Base-by-base conservation (phyloP, 2,113 vertebrate genomes). In the Megatriorchis doriae region DNA sequence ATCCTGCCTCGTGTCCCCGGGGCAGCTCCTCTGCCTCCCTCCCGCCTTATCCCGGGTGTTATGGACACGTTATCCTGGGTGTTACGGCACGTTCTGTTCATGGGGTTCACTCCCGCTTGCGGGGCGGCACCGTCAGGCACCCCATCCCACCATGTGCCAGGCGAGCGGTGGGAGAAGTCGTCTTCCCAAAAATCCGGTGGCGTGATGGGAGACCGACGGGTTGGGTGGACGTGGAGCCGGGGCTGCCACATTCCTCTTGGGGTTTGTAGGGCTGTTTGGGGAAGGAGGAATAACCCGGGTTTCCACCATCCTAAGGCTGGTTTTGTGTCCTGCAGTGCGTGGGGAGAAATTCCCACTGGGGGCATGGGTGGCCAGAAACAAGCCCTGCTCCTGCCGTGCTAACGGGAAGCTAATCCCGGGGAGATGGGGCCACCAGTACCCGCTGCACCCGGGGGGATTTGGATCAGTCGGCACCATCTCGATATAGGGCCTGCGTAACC, bases 211-310 rank as follows among this genome's bases (percentile, higher is more conserved):
- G 79, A 31, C n/a, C 11, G 0, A 16, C 5, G 5, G 81, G 4
- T 4, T 2, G 0, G 1, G 31, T 4, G 38, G 52, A 17, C 1
- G 2, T 29, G 32, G 74, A 47, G 32, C 65, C 0, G 0, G 61
- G 16, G 29, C 34, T 21, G 14, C 40, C 1, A 1, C 13, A 27
- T 75, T 48, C 67, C 34, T 62, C 2, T 1, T 19, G 36, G 53
- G 45, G 9, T 59, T 43, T 21, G 18, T 1, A 8, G 56, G 67
- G 63, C 40, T 50, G 15, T 19, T 56, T 18, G 23, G 42, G 53
- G 36, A 32, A 43, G 25, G 45, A 78, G 59, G 53, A 80, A 14
- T 36, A 62, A 13, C 16, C 36, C 3, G 16, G 9, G 1, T 74
- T 81, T 38, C 61, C 50, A n/a, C 12, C 45, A 11, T 65, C 62